A percentile compares a stretch with the other conserved stretches of the same genome.
Evolutionary conservation across 64 coral and sea anemone species (phyloP).

Genomic region (Porites australiensis): DNA sequence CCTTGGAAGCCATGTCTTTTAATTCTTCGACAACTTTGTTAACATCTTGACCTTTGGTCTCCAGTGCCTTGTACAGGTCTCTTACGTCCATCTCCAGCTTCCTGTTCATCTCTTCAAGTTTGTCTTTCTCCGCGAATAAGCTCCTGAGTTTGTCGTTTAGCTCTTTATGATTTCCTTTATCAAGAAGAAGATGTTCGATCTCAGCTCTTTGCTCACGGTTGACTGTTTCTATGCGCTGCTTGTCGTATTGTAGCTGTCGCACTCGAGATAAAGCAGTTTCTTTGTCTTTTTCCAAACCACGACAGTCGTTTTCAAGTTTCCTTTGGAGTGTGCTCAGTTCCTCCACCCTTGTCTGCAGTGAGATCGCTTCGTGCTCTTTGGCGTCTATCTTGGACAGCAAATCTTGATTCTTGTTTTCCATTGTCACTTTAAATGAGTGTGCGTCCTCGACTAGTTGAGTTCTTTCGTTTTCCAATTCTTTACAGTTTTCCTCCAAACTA

Average conservation of each 20-base stretch:
- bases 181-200: conserved; percentile 57
- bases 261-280: conserved; percentile 50
- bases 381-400: conserved; percentile 53
- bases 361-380: conserved; percentile 58
- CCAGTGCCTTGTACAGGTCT: conserved; percentile 4
- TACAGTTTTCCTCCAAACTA: conserved; percentile 51
- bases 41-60: background rate
- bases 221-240: conserved; percentile 72
- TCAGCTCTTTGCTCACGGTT: conserved; percentile 64
- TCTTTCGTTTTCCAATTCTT: conserved; percentile 63
- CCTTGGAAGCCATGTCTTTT: conserved; percentile 24
- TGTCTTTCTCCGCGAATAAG: conserved; percentile 61
- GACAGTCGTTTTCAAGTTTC: conserved; percentile 57
- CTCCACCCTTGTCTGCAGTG: conserved; percentile 36
- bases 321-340: conserved; percentile 44
- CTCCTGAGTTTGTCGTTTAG: conserved; percentile 49
- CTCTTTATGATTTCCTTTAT: conserved; percentile 20
- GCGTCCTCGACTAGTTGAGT: conserved; percentile 67
- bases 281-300: conserved; percentile 42
- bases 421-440: conserved; percentile 77
- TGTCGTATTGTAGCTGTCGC: conserved; percentile 49
- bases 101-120: conserved; percentile 59
- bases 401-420: conserved; percentile 72
- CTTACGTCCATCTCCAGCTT: conserved; percentile 27
- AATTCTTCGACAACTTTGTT: conserved; percentile 16